Conservation (phyloP, 2,888 invertebrate species). For the Polydrusus cervinus region DNA sequence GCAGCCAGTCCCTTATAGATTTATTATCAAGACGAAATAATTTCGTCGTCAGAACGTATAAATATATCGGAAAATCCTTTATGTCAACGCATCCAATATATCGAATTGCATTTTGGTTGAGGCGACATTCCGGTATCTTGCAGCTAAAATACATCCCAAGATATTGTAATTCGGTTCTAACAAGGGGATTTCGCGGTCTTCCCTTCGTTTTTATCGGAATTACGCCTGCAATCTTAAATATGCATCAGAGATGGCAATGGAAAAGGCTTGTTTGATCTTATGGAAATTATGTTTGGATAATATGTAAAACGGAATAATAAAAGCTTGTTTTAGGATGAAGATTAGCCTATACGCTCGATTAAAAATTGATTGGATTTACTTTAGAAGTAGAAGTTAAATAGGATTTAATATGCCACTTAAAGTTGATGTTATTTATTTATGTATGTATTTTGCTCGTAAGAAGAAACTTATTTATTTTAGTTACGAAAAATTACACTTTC, state of each 20-base stretch:
- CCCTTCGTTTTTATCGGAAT: constrained; percentile 48
- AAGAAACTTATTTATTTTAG: too few relatives aligned
- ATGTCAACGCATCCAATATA: constrained; percentile 18
- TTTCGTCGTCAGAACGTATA: constrained; percentile 9
- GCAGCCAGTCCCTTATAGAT: too few relatives aligned
- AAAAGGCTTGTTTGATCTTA: constrained; percentile 52
- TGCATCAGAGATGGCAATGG: constrained; percentile 48
- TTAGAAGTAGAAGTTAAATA: constrained; percentile 33
- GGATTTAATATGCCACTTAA: constrained; percentile 15
- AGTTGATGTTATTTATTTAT: neutral
- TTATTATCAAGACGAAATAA: too few relatives aligned
- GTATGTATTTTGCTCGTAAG: too few relatives aligned
- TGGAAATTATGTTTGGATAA: constrained; percentile 53
- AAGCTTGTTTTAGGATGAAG: constrained; percentile 47
- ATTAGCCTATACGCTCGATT: constrained; percentile 43
- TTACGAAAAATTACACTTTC: too few relatives aligned
- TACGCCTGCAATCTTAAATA: constrained; percentile 51
- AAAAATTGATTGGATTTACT: constrained; percentile 46
- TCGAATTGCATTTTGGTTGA: constrained; percentile 31
- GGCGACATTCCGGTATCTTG: constrained; percentile 16
- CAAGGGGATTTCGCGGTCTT: constrained; percentile 34
- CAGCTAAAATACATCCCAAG: constrained; percentile 34
- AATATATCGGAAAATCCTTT: constrained; percentile 18
- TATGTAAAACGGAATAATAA: constrained; percentile 53
- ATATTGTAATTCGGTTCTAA: constrained; percentile 43